Percentiles rank a stretch among this genome's conserved stretches.
Evolutionary conservation across 2,113 vertebrate genomes (phyloP).

Genomic region (Osmerus mordax): DNA sequence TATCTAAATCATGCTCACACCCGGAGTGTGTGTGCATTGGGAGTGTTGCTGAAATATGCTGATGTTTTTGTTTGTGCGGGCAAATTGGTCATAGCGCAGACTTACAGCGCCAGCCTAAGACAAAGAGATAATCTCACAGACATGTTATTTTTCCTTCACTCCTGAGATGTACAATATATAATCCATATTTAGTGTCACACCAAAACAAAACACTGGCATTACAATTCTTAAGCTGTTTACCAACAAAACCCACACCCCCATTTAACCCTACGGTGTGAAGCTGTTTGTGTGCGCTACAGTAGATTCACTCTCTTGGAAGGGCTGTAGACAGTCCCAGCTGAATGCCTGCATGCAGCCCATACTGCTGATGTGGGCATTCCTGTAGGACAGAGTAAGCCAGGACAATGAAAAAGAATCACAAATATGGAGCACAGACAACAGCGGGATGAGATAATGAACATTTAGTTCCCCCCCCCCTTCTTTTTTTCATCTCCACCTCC

Average conservation of each 20-base stretch:
- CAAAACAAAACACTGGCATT: conserved; percentile 1
- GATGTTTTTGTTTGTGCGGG: too few relatives aligned
- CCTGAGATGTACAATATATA: neutral
- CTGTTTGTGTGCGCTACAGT: neutral
- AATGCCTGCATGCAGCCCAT: neutral
- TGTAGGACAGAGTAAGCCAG: conserved; percentile 1
- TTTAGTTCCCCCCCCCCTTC: too few relatives aligned
- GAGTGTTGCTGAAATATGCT: too few relatives aligned
- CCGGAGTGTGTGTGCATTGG: neutral
- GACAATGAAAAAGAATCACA: conserved; percentile 16
- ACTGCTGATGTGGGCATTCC: conserved; percentile 25
- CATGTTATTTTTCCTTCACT: neutral
- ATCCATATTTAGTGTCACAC: neutral
- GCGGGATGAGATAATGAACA: conserved; percentile 15
- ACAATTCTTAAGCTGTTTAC: conserved; percentile 4
- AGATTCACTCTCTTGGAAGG: conserved; percentile 7
- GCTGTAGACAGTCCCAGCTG: neutral
- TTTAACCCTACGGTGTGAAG: neutral
- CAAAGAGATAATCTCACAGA: neutral
- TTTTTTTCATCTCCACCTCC: neutral
- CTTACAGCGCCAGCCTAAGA: neutral
- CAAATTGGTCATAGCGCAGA: neutral
- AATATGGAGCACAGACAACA: conserved; percentile 10
- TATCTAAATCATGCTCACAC: too few relatives aligned
- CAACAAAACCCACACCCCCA: neutral